A percentile compares a stretch with the other conserved stretches of the same genome.
These are phyloP conservation scores for Palythoa grandis DNA, from an alignment of 92 coral and sea anemone species.

Conservation along the genomic window DNA sequence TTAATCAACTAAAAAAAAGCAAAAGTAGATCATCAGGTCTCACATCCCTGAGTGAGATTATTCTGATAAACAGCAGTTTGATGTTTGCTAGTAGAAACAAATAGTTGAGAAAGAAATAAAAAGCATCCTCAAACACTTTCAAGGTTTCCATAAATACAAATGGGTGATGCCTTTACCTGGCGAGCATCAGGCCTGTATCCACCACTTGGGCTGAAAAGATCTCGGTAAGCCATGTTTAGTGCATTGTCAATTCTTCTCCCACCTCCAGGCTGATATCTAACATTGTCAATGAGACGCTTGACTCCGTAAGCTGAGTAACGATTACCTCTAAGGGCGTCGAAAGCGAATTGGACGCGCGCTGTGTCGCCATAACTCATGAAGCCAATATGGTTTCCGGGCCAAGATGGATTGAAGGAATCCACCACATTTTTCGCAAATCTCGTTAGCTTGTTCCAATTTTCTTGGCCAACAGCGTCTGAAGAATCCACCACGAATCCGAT, in stretches of 20 bases:
- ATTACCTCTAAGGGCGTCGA: slow-evolving; percentile 54
- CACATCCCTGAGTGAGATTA: too few species aligned
- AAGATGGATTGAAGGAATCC: slow-evolving; percentile 68
- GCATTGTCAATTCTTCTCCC: slow-evolving; percentile 73
- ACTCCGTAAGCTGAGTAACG: slow-evolving; percentile 46
- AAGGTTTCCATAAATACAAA: too few species aligned
- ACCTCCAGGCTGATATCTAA: slow-evolving; percentile 50
- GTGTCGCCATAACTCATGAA: not conserved
- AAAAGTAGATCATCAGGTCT: too few species aligned
- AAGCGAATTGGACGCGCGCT: slow-evolving; percentile 54
- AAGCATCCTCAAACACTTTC: too few species aligned
- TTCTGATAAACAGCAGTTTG: too few species aligned
- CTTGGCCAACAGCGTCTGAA: slow-evolving; percentile 50
- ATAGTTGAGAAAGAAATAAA: too few species aligned
- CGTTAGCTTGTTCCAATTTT: slow-evolving; percentile 69
- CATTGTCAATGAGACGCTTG: slow-evolving; percentile 50
- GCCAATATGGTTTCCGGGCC: not conserved
- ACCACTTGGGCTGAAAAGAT: slow-evolving; percentile 50
- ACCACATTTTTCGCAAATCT: slow-evolving; percentile 58
- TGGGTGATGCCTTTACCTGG: not conserved
- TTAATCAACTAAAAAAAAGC: too few species aligned
- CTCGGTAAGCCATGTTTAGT: slow-evolving; percentile 41
- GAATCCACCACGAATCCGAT: slow-evolving; percentile 82
- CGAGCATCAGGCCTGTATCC: slow-evolving; percentile 70
- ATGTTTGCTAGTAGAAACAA: too few species aligned